phyloP scores from a whole-genome alignment of 2,888 invertebrate genomes.

The Colostygia pectinataria region DNA sequence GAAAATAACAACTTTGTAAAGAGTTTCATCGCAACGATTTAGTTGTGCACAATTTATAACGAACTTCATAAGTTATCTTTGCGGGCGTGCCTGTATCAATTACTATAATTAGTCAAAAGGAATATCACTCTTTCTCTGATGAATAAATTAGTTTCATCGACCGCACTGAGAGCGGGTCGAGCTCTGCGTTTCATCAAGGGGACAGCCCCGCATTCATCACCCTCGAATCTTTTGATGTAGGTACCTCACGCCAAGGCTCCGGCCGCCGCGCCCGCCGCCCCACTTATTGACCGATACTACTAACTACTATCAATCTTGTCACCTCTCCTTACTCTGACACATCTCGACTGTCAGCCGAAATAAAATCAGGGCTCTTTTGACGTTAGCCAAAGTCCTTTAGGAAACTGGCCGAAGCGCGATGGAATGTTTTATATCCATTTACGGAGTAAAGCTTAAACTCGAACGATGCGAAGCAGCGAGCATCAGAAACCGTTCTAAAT shows the following conservation, averaged over 20 bases:
- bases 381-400: slow-evolving; percentile 33
- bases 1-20: slow-evolving; percentile 9
- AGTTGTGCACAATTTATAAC: slow-evolving; percentile 12
- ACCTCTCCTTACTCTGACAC: slow-evolving; percentile 55
- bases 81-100: slow-evolving; percentile 19
- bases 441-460: slow-evolving; percentile 35
- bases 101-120: slow-evolving; percentile 33
- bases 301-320: slow-evolving; percentile 68
- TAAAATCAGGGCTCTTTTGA: slow-evolving; percentile 40
- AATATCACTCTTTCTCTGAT: slow-evolving; percentile 42
- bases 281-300: slow-evolving; percentile 51
- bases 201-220: slow-evolving; percentile 58
- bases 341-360: slow-evolving; percentile 50
- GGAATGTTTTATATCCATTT: slow-evolving; percentile 36
- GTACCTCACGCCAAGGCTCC: slow-evolving; percentile 32
- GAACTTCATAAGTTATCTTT: slow-evolving; percentile 17
- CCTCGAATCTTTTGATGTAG: slow-evolving; percentile 67
- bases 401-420: slow-evolving; percentile 24
- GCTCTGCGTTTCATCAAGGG: slow-evolving; percentile 65
- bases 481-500: slow-evolving; percentile 61
- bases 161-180: slow-evolving; percentile 41
- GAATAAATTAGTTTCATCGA: slow-evolving; percentile 54
- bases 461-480: slow-evolving; percentile 38
- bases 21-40: slow-evolving; percentile 6
- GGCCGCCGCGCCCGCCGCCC: slow-evolving; percentile 34